phyloP scores from a whole-genome alignment of 2,888 invertebrate genomes.

The Lycocerus yunnanus region DNA sequence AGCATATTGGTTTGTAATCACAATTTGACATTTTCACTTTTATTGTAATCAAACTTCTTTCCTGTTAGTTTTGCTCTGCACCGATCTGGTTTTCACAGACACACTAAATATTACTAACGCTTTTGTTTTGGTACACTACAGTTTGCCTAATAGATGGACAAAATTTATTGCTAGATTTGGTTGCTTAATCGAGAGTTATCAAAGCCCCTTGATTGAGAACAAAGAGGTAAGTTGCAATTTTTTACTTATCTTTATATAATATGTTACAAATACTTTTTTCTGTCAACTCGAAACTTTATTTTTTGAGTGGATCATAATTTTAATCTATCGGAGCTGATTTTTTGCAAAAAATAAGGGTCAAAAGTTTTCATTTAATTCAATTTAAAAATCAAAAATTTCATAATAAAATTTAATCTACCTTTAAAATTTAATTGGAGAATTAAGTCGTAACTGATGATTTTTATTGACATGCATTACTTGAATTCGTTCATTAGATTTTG shows the following conservation, averaged over 20 bases:
- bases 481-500: too few relatives aligned
- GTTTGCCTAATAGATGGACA: slow-evolving; percentile 67
- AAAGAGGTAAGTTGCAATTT: slow-evolving; percentile 42
- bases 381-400: too few relatives aligned
- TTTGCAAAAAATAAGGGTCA: too few relatives aligned
- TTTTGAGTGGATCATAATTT: too few relatives aligned
- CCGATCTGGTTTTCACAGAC: slow-evolving; percentile 65
- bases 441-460: too few relatives aligned
- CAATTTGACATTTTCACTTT: neutral
- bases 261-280: too few relatives aligned
- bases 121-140: slow-evolving; percentile 71
- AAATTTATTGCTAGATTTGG: slow-evolving; percentile 73
- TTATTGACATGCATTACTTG: too few relatives aligned
- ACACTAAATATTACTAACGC: slow-evolving; percentile 69
- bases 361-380: too few relatives aligned
- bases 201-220: slow-evolving; percentile 40
- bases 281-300: too few relatives aligned
- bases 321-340: too few relatives aligned
- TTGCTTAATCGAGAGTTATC: slow-evolving; percentile 66
- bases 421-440: too few relatives aligned
- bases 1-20: slow-evolving; percentile 22
- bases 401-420: too few relatives aligned
- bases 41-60: slow-evolving; percentile 47
- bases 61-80: slow-evolving; percentile 65
- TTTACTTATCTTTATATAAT: neutral